Conservation (phyloP, 1,140 invertebrate species). For the Archegozetes longisetosus region DNA sequence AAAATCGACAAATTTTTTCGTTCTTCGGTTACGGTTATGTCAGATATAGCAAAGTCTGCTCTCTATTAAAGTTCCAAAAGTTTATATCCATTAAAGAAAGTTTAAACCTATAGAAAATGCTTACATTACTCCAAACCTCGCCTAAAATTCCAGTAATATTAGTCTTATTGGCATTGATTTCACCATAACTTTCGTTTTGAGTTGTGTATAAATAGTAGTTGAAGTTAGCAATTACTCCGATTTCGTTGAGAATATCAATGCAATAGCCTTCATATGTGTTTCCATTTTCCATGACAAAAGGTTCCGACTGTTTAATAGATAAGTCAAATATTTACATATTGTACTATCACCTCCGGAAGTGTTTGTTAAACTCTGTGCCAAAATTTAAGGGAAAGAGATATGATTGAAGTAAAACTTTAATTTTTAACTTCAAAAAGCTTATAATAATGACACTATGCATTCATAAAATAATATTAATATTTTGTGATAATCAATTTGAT, state of each 20-base stretch:
- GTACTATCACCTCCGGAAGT: neutral
- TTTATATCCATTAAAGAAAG: neutral
- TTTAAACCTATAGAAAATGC: neutral
- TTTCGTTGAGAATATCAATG: neutral
- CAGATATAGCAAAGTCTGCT: constrained; percentile 37
- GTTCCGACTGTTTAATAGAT: neutral
- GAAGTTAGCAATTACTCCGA: neutral
- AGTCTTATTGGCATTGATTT: neutral
- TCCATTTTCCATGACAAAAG: neutral
- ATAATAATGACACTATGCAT: too few relatives aligned
- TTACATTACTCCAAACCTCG: neutral
- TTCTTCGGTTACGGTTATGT: constrained; percentile 36
- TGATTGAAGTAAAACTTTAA: too few relatives aligned
- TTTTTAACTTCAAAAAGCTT: too few relatives aligned
- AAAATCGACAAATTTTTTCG: constrained; percentile 36
- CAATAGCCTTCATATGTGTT: neutral
- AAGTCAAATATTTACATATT: neutral
- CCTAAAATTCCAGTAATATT: too few relatives aligned
- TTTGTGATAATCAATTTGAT: neutral
- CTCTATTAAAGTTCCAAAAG: neutral
- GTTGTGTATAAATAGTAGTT: neutral
- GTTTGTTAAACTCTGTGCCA: neutral
- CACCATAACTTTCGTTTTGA: neutral
- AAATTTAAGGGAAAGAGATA: too few relatives aligned
- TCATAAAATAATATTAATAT: neutral